Conservation (phyloP, 2,113 vertebrate genomes). For the Lontra canadensis region DNA sequence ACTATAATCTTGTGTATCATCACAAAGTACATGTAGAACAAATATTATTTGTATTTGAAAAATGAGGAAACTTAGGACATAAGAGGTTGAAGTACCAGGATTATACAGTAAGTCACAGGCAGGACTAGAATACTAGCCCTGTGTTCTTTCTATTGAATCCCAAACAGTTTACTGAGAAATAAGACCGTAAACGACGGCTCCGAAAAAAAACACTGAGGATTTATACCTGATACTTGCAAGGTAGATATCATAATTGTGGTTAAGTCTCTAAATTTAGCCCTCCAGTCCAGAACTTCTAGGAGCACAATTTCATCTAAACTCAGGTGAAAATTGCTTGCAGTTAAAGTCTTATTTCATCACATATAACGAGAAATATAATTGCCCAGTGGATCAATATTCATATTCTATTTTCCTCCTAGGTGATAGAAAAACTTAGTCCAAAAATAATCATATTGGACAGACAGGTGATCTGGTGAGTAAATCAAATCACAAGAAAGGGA, state of each 20-base stretch:
- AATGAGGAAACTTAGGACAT: not conserved
- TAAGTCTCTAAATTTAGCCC: slow-evolving; percentile 52
- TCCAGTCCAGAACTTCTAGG: not conserved
- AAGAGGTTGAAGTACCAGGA: slow-evolving; percentile 6
- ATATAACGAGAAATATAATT: slow-evolving; percentile 42
- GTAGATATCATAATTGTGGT: not conserved
- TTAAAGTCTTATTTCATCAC: slow-evolving; percentile 14
- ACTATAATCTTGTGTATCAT: not conserved
- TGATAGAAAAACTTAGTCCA: slow-evolving; percentile 1
- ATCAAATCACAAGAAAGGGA: slow-evolving; percentile 36
- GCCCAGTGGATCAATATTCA: slow-evolving; percentile 12
- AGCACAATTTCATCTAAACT: slow-evolving; percentile 42
- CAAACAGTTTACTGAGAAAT: slow-evolving; percentile 42
- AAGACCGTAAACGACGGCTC: slow-evolving; percentile 2
- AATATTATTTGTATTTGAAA: not conserved
- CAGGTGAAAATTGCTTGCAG: slow-evolving; percentile 47
- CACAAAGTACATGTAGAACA: not conserved
- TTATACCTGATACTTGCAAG: slow-evolving; percentile 10
- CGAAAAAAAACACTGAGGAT: slow-evolving; percentile 1
- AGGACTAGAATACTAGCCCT: slow-evolving; percentile 20
- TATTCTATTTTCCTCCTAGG: slow-evolving; percentile 1
- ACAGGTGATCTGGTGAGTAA: slow-evolving; percentile 16
- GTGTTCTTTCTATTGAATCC: slow-evolving; percentile 36
- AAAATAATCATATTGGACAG: slow-evolving; percentile 13
- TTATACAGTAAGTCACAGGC: slow-evolving; percentile 36